phyloP scores from a whole-genome alignment of 2,113 vertebrate species.

The Elanoides forficatus region DNA sequence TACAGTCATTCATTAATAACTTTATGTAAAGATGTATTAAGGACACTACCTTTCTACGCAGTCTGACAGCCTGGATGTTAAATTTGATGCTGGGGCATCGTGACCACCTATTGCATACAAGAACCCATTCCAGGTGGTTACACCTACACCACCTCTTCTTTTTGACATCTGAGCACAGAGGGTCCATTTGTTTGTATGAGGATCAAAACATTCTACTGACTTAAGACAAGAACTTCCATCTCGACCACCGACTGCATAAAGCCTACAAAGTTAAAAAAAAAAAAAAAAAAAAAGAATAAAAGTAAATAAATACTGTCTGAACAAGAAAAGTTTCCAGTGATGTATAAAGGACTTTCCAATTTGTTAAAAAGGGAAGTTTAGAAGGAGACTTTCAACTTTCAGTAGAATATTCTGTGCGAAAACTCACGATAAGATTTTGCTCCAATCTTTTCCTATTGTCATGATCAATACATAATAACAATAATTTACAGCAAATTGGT shows the following conservation, averaged over 20 bases:
- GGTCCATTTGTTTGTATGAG: conserved; percentile 98
- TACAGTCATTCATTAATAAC: background rate
- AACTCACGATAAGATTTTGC: background rate
- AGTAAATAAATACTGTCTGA: background rate
- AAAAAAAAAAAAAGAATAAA: background rate
- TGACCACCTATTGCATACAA: conserved; percentile 97
- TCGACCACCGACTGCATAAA: conserved; percentile 97
- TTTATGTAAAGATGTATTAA: background rate
- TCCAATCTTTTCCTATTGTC: background rate
- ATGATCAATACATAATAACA: background rate
- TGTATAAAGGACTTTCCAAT: background rate
- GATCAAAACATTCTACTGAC: conserved; percentile 97
- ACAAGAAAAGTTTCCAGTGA: background rate
- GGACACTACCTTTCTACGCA: conserved; percentile 91
- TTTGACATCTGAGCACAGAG: conserved; percentile 95
- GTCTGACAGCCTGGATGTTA: conserved; percentile 92
- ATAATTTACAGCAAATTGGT: background rate
- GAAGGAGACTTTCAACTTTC: background rate
- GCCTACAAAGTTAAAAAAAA: conserved; percentile 69
- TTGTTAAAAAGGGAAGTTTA: background rate
- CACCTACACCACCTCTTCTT: conserved; percentile 93
- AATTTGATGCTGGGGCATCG: conserved; percentile 90
- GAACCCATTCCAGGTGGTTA: conserved; percentile 95
- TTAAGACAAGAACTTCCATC: conserved; percentile 97
- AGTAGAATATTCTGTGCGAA: background rate